Evolutionary conservation across 2,797 vertebrate species (phyloP).

Genomic region (Babyrousa celebensis): DNA sequence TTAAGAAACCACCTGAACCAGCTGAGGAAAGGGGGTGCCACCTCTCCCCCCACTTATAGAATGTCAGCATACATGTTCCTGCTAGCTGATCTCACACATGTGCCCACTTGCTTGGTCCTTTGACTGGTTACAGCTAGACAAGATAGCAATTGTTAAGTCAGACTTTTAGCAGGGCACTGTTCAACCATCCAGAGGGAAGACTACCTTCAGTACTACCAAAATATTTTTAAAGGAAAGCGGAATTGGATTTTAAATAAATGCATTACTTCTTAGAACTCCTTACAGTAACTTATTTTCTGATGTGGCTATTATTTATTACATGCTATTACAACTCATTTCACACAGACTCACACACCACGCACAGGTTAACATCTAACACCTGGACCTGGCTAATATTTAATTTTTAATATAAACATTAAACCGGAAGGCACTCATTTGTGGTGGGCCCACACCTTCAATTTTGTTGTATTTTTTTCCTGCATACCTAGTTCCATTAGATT

Average conservation of each 20-base stretch:
- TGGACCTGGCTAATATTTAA: background rate
- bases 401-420: conserved; percentile 36
- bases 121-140: background rate
- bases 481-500: conserved; percentile 38
- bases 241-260: conserved; percentile 56
- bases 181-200: background rate
- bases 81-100: rapidly evolving
- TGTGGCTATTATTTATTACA: background rate
- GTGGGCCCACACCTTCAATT: background rate
- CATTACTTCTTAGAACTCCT: background rate
- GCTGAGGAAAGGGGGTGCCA: rapidly evolving
- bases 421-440: conserved; percentile 23
- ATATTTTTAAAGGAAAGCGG: conserved; percentile 38
- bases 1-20: background rate
- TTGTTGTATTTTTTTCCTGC: conserved; percentile 49
- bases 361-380: background rate
- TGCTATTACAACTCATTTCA: background rate
- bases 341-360: background rate
- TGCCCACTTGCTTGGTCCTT: background rate
- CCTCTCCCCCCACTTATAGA: background rate
- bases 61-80: rapidly evolving
- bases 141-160: background rate
- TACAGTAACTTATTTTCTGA: background rate
- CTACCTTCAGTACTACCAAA: background rate
- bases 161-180: background rate